Percentiles rank a stretch among this genome's conserved stretches.
These are phyloP conservation scores for Stenurella melanura DNA, from an alignment of 2,888 invertebrate genomes.

Conservation along the genomic window DNA sequence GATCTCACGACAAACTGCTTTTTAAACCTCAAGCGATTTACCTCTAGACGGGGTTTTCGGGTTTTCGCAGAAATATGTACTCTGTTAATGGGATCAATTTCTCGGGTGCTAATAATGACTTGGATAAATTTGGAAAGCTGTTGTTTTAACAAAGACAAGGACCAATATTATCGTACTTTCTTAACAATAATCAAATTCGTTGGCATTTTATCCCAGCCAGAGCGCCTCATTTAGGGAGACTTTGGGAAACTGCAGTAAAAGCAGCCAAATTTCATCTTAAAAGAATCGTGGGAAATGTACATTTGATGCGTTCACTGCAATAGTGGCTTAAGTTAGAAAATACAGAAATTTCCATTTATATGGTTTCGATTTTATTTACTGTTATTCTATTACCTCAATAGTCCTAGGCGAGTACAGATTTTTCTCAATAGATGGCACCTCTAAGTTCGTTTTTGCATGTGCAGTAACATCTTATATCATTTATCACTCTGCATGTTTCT, in stretches of 20 bases:
- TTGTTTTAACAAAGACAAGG: neutral
- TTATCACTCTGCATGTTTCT: too few relatives aligned
- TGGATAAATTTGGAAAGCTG: conserved; percentile 19
- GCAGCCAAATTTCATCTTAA: conserved; percentile 32
- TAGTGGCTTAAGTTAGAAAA: too few relatives aligned
- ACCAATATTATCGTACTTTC: neutral
- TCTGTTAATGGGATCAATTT: conserved; percentile 48
- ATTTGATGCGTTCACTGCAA: conserved; percentile 10
- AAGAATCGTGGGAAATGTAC: conserved; percentile 26
- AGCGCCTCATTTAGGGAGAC: conserved; percentile 42
- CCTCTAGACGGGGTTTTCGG: conserved; percentile 46
- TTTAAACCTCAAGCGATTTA: conserved; percentile 50
- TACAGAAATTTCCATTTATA: too few relatives aligned
- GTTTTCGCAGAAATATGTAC: conserved; percentile 43
- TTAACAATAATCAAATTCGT: conserved; percentile 25
- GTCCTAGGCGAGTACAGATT: too few relatives aligned
- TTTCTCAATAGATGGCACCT: too few relatives aligned
- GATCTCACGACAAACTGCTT: conserved; percentile 44
- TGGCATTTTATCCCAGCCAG: conserved; percentile 45
- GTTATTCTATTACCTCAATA: too few relatives aligned
- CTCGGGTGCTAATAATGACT: conserved; percentile 59
- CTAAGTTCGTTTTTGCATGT: too few relatives aligned
- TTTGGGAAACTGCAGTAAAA: conserved; percentile 43
- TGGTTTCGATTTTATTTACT: too few relatives aligned
- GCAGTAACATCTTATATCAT: too few relatives aligned